Base-by-base conservation (phyloP, 2,888 invertebrate genomes). In the Euzetes globulus region DNA sequence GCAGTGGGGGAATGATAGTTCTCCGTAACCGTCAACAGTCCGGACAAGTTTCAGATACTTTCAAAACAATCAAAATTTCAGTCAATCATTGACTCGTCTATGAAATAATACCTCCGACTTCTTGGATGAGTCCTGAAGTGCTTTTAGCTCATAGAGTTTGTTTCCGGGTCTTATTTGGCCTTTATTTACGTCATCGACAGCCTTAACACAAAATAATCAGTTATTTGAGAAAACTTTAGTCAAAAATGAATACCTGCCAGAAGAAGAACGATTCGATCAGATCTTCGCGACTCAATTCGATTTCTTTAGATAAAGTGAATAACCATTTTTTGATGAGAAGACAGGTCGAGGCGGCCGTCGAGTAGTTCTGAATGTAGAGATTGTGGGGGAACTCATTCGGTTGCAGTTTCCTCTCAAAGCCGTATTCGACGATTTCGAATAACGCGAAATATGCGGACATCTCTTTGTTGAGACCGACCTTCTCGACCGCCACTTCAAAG, bases 291-390 rank as follows among this genome's bases (percentile, higher is more conserved):
- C 88, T 84, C 52, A 89, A 82, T 79, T 88, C 88, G 11, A 90
- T 83, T 81, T 88, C 88, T 78, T 88, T 88, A 77, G 86, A 85
- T 60, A 90, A 84, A 58, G 88, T 88, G 85, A 94, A 94, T 76
- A 94, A 83, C 94, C 94, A 94, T 83, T 91, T 90, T 77, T 92
- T 87, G 65, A 99, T 86, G 76, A 91, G 88, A 65, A 99, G 87
- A 82, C 98, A 99, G 70, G 94, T 94, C 79, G 93, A 92, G 50
- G 94, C 94, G 47, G 98, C 97, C 15, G 98, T 98, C 78, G 94
- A 76, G 83, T 98, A 99, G 85, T 99, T 99, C 85, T 98, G 97
- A 80, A 99, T 95, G 85, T 99, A 99, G 78, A 99, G 86, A 80
- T 94, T 92, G 85, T 99, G 98, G 0, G 98, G 98, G 79, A 93